Base-by-base conservation (phyloP, 1,140 invertebrate species). In the Atta cephalotes region DNA sequence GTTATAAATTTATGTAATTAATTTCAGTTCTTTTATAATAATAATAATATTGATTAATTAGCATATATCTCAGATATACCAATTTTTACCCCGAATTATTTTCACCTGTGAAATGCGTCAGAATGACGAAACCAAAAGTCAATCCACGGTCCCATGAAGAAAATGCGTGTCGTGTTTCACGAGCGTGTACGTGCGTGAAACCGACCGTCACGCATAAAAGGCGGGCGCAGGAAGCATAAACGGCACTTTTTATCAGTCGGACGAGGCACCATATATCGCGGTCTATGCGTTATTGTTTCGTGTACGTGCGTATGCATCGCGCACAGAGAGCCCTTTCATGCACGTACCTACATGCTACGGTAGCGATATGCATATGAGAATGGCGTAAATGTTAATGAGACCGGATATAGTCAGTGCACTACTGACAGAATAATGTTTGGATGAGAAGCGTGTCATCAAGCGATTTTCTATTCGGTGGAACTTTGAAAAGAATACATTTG, bases 281-380 rank as follows among this genome's bases (percentile, higher is more conserved):
- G 87, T 89, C 85, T 84, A 68, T 88, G 68, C 87, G 90, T 92
- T 90, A 93, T 92, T 92, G 92, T 93, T 92, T 87, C 87, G 78
- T 79, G 84, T 89, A 92, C 88, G 88, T 89, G 89, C 88, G 90
- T 90, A 90, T 88, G 86, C 85, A 87, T 81, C 76, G 81, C 58
- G 66, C 21, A 58, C 81, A 21, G 25, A n/a, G 81, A 51, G 39
- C 39, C 72, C 56, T 76, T 76, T 76, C 72, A 76, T 60, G 56
- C 72, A 31, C 72, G 53, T 58, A 60, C 53, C 31, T 60, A 58
- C 56, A 35, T 58, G 56, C 53, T 9, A 35, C n/a, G 31, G 31
- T 21, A 16, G 53, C 72, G 72, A 76, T 76, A 39, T 76, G 31
- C 31, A 60, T 76, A 76, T 39, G n/a, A 60, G 53, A 76, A 53